Base-by-base conservation (phyloP, 2,797 vertebrate genomes). In the Poeciliopsis turneri region DNA sequence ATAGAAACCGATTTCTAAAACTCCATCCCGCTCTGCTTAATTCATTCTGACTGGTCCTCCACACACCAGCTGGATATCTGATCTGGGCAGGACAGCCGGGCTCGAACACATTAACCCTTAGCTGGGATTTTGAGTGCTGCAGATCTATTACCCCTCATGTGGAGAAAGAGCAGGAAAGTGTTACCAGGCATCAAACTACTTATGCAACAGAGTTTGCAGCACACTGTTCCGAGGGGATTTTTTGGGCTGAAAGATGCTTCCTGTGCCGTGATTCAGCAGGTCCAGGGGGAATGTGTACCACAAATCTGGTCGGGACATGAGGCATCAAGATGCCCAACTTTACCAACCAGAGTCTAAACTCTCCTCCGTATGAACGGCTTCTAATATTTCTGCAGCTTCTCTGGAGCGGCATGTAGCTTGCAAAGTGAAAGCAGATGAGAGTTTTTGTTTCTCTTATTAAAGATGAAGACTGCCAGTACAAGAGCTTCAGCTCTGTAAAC, bases 191-290 rank as follows among this genome's bases (percentile, higher is more conserved):
- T 45, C 15, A 46, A 28, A n/a, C 11, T n/a, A 15, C 68, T 70
- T 70, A 70, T 70, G 45, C 68, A 55, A 74, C 23, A 43, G 49
- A 55, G 49, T 73, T 25, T 23, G 33, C 33, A 79, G 23, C 39
- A 79, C 30, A 47, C 64, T 85, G 87, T 57, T 83, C 30, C 30
- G 53, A n/a, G 53, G 79, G 55, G n/a, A 5, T 57, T 57, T 28
- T 39, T 39, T 76, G 75, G 75, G 84, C 74, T 41, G 43, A 72
- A 75, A 77, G 78, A 76, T 82, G 75, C 90, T 92, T 92, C 85
- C 87, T 80, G 78, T 69, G 84, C 80, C 61, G 81, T 94, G 93
- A 93, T 94, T 93, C 91, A 94, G 92, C 93, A 92, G 84, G 84
- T 94, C 39, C 64, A 69, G 76, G 76, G 69, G 78, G 88, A 87